phyloP scores from a whole-genome alignment of 2,797 vertebrate species.

The Sebastes itinus region DNA sequence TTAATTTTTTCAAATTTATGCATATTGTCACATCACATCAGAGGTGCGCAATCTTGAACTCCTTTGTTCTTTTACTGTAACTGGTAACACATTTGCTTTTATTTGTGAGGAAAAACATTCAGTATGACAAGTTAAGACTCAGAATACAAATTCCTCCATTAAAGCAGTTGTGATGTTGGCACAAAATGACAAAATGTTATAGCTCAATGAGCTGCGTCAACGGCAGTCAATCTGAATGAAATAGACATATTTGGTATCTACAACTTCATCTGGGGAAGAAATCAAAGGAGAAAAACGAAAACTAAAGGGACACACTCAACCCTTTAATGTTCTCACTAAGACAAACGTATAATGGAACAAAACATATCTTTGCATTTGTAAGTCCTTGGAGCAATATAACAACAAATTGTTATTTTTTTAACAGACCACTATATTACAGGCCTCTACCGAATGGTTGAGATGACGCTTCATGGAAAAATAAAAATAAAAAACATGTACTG shows the following conservation, averaged over 20 bases:
- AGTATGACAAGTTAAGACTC: constrained; percentile 17
- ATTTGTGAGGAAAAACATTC: constrained; percentile 20
- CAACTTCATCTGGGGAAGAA: constrained; percentile 5
- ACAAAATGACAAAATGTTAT: constrained; percentile 47
- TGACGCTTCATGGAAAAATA: too few relatives aligned
- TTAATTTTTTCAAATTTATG: background rate
- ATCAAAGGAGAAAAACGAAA: constrained; percentile 1
- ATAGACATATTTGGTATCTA: constrained; percentile 21
- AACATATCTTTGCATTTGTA: too few relatives aligned
- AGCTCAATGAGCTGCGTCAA: constrained; percentile 43
- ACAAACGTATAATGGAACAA: too few relatives aligned
- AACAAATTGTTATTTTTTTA: too few relatives aligned
- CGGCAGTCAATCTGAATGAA: constrained; percentile 33
- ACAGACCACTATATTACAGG: too few relatives aligned
- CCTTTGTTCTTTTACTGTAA: background rate
- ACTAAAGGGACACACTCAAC: background rate
- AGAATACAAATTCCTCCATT: constrained; percentile 39
- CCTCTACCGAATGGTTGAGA: too few relatives aligned
- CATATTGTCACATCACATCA: background rate
- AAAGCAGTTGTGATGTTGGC: constrained; percentile 24
- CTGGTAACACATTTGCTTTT: constrained; percentile 40
- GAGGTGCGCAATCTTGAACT: background rate
- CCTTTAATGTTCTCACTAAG: too few relatives aligned
- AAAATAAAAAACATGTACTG: too few relatives aligned
- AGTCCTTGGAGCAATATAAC: too few relatives aligned